Percentiles rank a stretch among this genome's conserved stretches.
phyloP scores from a whole-genome alignment of 2,113 vertebrate species.

The Rana temporaria region DNA sequence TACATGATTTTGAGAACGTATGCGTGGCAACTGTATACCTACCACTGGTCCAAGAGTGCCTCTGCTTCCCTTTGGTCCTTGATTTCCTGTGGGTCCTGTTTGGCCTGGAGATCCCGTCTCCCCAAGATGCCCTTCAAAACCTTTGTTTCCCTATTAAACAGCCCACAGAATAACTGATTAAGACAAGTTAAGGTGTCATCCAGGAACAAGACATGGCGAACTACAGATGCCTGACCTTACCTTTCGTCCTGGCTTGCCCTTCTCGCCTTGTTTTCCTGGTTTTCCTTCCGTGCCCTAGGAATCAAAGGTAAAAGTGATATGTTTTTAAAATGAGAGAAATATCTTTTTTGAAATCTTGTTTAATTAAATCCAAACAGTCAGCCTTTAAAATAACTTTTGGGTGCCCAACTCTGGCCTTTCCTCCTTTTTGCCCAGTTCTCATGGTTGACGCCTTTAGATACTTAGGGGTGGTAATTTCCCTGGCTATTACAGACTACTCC shows the following conservation, averaged over 20 bases:
- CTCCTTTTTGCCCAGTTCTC: too few relatives aligned
- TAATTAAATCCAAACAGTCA: too few relatives aligned
- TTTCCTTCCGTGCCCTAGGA: constrained; percentile 92
- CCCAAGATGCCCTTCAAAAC: constrained; percentile 89
- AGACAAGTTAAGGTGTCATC: too few relatives aligned
- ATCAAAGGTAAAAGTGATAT: constrained; percentile 36
- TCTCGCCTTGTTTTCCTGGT: constrained; percentile 89
- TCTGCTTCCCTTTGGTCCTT: constrained; percentile 93
- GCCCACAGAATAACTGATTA: neutral
- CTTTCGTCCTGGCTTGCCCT: constrained; percentile 91
- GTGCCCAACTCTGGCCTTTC: too few relatives aligned
- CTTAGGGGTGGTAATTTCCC: too few relatives aligned
- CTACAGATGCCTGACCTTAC: constrained; percentile 64
- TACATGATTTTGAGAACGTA: too few relatives aligned
- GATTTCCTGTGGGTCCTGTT: constrained; percentile 82
- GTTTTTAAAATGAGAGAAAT: too few relatives aligned
- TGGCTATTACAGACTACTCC: too few relatives aligned
- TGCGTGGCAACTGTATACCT: constrained; percentile 63
- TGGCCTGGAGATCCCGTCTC: constrained; percentile 88
- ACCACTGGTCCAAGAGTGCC: constrained; percentile 95
- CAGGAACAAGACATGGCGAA: neutral
- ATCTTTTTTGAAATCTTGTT: too few relatives aligned
- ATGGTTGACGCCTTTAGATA: too few relatives aligned
- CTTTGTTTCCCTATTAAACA: constrained; percentile 87
- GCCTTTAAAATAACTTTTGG: too few relatives aligned